Conservation (phyloP, 2,113 vertebrate genomes). For the Neotoma lepida region DNA sequence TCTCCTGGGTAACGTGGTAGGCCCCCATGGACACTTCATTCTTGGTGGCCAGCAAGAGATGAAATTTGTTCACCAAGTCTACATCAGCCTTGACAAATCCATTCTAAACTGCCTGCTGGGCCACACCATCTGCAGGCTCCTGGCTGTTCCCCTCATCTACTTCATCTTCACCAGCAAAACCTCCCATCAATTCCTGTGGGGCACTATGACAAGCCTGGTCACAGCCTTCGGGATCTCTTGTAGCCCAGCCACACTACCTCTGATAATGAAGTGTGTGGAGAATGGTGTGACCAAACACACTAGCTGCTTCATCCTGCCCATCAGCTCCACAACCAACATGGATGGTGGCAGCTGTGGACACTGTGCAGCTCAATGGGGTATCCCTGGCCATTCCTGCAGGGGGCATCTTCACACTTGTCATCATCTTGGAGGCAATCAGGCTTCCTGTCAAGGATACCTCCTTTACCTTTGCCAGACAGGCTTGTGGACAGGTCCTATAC, state of each 20-base stretch:
- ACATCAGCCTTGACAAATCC: too few relatives aligned
- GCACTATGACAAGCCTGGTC: slow-evolving; percentile 88
- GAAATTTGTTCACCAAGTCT: too few relatives aligned
- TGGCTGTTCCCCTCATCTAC: slow-evolving; percentile 90
- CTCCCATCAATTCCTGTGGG: slow-evolving; percentile 92
- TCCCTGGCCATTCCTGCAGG: slow-evolving; percentile 91
- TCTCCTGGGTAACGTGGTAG: too few relatives aligned
- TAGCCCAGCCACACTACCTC: slow-evolving; percentile 91
- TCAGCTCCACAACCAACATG: slow-evolving; percentile 97
- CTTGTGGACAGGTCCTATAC: slow-evolving; percentile 95
- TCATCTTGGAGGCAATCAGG: slow-evolving; percentile 89
- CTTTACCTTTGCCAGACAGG: slow-evolving; percentile 94
- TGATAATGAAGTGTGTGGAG: slow-evolving; percentile 95
- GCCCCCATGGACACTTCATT: too few relatives aligned
- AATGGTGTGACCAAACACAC: slow-evolving; percentile 92
- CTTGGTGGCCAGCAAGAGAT: too few relatives aligned
- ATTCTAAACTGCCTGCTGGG: too few relatives aligned
- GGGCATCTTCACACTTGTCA: slow-evolving; percentile 91
- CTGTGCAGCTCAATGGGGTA: slow-evolving; percentile 89
- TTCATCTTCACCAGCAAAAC: slow-evolving; percentile 91
- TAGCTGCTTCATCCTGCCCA: slow-evolving; percentile 95
- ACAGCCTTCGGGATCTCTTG: slow-evolving; percentile 92
- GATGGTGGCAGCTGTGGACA: slow-evolving; percentile 93
- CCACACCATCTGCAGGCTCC: too few relatives aligned
- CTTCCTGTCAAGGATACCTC: slow-evolving; percentile 92